phyloP scores from a whole-genome alignment of 2,113 vertebrate species.

The Cheilinus undulatus region DNA sequence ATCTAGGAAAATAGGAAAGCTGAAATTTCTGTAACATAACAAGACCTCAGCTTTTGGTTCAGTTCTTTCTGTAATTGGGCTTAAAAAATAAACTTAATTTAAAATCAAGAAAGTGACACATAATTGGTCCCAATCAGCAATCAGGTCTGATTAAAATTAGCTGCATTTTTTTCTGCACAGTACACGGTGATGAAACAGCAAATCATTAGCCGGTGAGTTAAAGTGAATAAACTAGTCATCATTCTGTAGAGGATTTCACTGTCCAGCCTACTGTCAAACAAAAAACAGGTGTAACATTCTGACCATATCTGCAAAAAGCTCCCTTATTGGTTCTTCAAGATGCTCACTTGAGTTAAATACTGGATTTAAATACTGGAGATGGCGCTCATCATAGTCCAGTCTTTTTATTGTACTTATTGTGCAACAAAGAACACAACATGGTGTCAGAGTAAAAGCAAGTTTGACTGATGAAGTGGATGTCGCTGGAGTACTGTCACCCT shows the following conservation, averaged over 20 bases:
- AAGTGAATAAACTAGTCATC: conserved; percentile 1
- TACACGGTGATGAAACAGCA: background rate
- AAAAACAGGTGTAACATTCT: conserved; percentile 59
- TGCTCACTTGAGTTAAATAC: too few species aligned
- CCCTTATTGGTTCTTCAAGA: too few species aligned
- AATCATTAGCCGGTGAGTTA: too few species aligned
- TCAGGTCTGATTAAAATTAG: conserved; percentile 33
- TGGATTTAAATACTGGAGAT: too few species aligned
- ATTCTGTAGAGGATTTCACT: conserved; percentile 7
- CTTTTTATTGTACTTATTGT: too few species aligned
- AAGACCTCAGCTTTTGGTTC: conserved; percentile 43
- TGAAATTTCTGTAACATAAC: too few species aligned
- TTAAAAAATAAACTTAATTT: conserved; percentile 39
- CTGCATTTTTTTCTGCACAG: conserved; percentile 12
- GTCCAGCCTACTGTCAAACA: conserved; percentile 35
- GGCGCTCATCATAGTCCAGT: too few species aligned
- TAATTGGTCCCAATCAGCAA: conserved; percentile 22
- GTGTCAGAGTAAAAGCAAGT: background rate
- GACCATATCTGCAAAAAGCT: too few species aligned
- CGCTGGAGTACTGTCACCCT: background rate
- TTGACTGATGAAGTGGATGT: background rate
- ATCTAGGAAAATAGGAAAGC: too few species aligned
- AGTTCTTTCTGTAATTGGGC: conserved; percentile 49
- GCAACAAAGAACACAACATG: background rate
- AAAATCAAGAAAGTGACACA: conserved; percentile 22